Percentiles rank a stretch among this genome's conserved stretches.
Evolutionary conservation across 2,888 invertebrate genomes (phyloP).

Genomic region (Agapetus fuscipes): DNA sequence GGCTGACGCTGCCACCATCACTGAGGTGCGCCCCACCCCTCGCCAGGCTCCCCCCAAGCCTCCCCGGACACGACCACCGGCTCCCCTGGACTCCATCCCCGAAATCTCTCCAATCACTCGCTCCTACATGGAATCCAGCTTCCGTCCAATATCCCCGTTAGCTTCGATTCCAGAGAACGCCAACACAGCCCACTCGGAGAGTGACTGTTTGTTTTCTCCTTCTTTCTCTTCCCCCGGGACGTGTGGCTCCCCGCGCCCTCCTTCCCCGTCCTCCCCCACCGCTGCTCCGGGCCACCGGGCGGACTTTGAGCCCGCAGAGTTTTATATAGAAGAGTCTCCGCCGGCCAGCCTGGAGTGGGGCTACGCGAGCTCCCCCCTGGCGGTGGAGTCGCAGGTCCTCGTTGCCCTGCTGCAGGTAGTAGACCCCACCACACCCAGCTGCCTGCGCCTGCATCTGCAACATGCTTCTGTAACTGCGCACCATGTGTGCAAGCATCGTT

Average conservation of each 20-base stretch:
- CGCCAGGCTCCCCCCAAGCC: conserved; percentile 35
- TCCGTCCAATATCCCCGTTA: conserved; percentile 3
- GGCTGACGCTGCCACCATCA: conserved; percentile 45
- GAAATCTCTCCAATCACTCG: conserved; percentile 6
- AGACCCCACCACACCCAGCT: conserved; percentile 22
- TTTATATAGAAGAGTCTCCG: conserved; percentile 82
- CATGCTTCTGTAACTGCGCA: too few species aligned
- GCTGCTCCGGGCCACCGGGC: conserved; percentile 22
- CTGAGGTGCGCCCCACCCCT: conserved; percentile 49
- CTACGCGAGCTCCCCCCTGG: conserved; percentile 28
- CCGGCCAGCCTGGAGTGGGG: conserved; percentile 73
- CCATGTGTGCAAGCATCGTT: too few species aligned
- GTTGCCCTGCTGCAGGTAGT: conserved; percentile 36
- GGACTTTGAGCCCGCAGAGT: conserved; percentile 73
- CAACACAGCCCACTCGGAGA: conserved; percentile 1
- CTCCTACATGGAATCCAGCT: conserved; percentile 23
- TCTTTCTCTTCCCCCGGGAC: conserved; percentile 18
- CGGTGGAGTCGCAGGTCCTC: conserved; percentile 28
- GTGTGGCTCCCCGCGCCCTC: conserved; percentile 23
- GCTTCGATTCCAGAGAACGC: conserved; percentile 8
- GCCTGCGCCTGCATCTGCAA: conserved; percentile 3
- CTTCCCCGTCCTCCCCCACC: conserved; percentile 25
- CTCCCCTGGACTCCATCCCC: conserved; percentile 7
- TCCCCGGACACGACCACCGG: conserved; percentile 7
- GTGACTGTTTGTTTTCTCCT: conserved; percentile 12